Evolutionary conservation across 2,113 vertebrate genomes (phyloP).

Genomic region (Lutjanus erythropterus): DNA sequence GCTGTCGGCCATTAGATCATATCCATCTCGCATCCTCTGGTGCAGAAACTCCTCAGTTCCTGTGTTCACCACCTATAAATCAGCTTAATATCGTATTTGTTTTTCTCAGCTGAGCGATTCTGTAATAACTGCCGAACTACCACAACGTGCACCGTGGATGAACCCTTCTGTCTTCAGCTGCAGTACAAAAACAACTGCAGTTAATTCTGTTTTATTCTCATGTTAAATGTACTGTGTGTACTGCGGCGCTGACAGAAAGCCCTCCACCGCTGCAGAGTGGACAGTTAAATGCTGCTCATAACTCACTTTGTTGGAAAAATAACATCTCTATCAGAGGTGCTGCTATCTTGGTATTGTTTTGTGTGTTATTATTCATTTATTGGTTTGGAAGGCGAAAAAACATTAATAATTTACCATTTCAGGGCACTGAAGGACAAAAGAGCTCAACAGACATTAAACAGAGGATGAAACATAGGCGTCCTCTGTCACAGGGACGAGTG

Average conservation of each 20-base stretch:
- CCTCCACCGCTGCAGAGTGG: not conserved
- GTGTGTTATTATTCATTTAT: not conserved
- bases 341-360: not conserved
- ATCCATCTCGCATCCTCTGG: not conserved
- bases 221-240: not conserved
- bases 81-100: not conserved
- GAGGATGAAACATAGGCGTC: too few species aligned
- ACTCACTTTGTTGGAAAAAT: not conserved
- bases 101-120: slow-evolving; percentile 16
- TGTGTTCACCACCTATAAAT: not conserved
- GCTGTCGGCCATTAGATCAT: slow-evolving; percentile 43
- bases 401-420: too few species aligned
- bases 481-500: too few species aligned
- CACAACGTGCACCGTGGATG: not conserved
- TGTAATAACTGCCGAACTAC: not conserved
- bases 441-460: too few species aligned
- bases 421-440: too few species aligned
- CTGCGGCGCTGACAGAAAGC: not conserved
- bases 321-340: not conserved
- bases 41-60: slow-evolving; percentile 4
- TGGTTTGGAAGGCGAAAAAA: too few species aligned
- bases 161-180: not conserved
- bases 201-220: not conserved
- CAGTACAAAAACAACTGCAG: not conserved
- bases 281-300: not conserved